Conservation (phyloP, 2,888 invertebrate species). For the Pyrrhosoma nymphula region DNA sequence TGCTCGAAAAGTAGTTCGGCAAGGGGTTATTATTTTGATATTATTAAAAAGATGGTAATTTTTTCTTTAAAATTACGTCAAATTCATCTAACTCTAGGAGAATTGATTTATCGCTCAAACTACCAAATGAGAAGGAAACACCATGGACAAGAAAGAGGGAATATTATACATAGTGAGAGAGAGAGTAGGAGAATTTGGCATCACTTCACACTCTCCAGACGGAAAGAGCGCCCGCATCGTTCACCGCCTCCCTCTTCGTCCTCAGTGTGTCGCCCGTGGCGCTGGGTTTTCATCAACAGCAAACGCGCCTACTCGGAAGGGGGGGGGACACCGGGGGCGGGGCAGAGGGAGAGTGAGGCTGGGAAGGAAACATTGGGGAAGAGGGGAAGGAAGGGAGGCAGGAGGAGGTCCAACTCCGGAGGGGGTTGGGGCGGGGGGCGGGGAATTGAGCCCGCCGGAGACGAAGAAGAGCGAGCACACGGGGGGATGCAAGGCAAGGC, state of each 20-base stretch:
- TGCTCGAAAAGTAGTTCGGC: no score
- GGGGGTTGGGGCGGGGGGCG: neutral
- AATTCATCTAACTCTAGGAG: no score
- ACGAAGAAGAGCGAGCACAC: neutral
- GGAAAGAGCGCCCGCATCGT: neutral
- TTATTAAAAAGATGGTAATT: no score
- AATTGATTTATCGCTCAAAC: no score
- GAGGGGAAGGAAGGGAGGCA: neutral
- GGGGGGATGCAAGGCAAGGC: neutral
- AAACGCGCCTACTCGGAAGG: conserved; percentile 7
- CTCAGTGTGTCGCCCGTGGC: conserved; percentile 27
- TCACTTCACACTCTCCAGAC: neutral
- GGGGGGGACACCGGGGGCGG: neutral
- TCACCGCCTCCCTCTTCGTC: neutral
- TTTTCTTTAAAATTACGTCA: no score
- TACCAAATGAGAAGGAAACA: no score
- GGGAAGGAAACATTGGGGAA: no score
- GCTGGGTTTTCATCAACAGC: conserved; percentile 55
- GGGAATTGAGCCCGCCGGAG: neutral
- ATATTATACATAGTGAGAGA: neutral
- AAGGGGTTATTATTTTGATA: no score
- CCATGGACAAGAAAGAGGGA: neutral
- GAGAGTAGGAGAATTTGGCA: neutral
- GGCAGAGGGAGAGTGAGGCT: neutral
- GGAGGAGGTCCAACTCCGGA: neutral